Conservation (phyloP, 2,113 vertebrate genomes). For the Brachyhypopomus occidentalis region DNA sequence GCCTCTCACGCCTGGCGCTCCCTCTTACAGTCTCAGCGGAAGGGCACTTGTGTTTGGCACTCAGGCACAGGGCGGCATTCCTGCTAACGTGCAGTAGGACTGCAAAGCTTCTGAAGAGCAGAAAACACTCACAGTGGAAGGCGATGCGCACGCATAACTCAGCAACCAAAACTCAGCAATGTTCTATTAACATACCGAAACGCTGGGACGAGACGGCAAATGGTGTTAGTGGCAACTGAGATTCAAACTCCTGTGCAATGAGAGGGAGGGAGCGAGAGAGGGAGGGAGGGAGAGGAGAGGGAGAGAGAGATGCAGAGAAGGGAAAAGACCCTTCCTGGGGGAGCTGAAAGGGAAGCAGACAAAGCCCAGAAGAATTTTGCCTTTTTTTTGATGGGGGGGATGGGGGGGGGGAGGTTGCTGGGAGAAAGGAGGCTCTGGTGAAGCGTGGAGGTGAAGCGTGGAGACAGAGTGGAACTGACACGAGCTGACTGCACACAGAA, state of each 20-base stretch:
- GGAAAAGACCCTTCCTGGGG: constrained; percentile 41
- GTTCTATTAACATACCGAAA: constrained; percentile 53
- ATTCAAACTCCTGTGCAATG: constrained; percentile 44
- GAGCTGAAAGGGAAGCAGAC: constrained; percentile 48
- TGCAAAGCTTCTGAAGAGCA: constrained; percentile 8
- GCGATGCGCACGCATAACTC: constrained; percentile 42
- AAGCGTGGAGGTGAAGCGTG: constrained; percentile 75
- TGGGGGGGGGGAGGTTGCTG: constrained; percentile 50
- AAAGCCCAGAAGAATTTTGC: constrained; percentile 53
- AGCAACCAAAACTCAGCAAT: constrained; percentile 56
- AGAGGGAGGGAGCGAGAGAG: background rate
- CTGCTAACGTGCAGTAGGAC: too few relatives aligned
- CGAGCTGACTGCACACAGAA: constrained; percentile 76
- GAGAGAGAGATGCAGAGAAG: constrained; percentile 11
- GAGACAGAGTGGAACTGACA: constrained; percentile 83
- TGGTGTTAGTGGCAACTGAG: constrained; percentile 26
- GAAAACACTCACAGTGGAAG: constrained; percentile 37
- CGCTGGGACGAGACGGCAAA: constrained; percentile 49
- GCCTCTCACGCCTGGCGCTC: too few relatives aligned
- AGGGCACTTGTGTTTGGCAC: too few relatives aligned
- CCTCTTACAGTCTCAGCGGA: too few relatives aligned
- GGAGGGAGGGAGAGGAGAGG: background rate
- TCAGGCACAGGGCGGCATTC: too few relatives aligned
- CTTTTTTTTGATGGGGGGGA: constrained; percentile 57
- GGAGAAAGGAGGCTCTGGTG: constrained; percentile 65